Evolutionary conservation across 2,113 vertebrate species (phyloP), one percentile per base, ranked within the genome.

Genomic region (Scophthalmus maximus): DNA sequence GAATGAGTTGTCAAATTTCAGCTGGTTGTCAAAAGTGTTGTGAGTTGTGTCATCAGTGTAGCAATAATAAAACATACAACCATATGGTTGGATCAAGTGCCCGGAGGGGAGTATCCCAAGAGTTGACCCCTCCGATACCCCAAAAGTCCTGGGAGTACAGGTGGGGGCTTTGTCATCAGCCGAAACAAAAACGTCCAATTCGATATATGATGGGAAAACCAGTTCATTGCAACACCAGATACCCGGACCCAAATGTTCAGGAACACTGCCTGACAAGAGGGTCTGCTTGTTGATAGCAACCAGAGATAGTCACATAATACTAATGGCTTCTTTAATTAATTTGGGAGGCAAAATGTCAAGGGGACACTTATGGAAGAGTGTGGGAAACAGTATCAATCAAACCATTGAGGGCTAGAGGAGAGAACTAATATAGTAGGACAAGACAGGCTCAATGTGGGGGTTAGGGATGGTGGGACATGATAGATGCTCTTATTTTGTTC

Each of bases 291-390:
- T 52, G 29, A 52, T 29, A 17, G 25, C 50, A 52, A 52, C 25
- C 26, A 27, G 50, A 52, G 50, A 17, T 52, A 14, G 26, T 52
- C 25, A 12, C 27, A 52, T 29, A 52, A 52, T 26, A 18, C 6
- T 32, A 55, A 55, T 55, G 27, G 52, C 15, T 30, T 30, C 52
- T 32, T 30, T n/a, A 55, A 55, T 55, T 55, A 30, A 56, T 57
- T 57, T 36, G 18, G n/a, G 30, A 36, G 53, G 53, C 20, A 36
- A 9, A 14, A 22, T 34, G 53, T 57, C 53, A 22, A 11, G 53
- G 11, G 2, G 8, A 36, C 29, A 57, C 50, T n/a, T n/a, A 27
- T 52, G 53, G 30, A 34, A 20, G 30, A 57, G 5, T 36, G 53
- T 36, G n/a, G 30, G 53, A 34, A 32, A 34, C 52, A 2, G n/a